Conservation (phyloP, 2,113 vertebrate species). For the Mobula hypostoma region DNA sequence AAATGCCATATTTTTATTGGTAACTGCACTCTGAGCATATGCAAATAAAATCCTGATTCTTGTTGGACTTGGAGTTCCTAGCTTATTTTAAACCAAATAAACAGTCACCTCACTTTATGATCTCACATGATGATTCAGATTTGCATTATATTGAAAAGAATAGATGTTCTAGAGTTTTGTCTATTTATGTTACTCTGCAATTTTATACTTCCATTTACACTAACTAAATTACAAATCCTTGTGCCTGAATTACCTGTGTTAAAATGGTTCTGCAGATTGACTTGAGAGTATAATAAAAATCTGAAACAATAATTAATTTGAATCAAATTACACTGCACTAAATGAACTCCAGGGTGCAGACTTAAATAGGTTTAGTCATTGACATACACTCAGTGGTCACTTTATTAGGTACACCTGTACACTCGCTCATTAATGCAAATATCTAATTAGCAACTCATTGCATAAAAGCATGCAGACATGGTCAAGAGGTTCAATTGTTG, state of each 20-base stretch:
- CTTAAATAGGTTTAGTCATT: not conserved
- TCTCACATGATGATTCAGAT: not conserved
- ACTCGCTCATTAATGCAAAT: too few species aligned
- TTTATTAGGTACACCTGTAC: too few species aligned
- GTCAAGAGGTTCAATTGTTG: too few species aligned
- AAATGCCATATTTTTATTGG: not conserved
- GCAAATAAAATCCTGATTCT: not conserved
- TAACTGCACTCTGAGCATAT: not conserved
- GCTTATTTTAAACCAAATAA: not conserved
- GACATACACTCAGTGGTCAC: not conserved
- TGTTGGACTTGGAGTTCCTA: not conserved
- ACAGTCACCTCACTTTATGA: not conserved
- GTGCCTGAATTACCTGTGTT: not conserved
- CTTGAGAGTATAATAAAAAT: not conserved
- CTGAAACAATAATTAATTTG: not conserved
- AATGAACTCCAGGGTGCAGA: not conserved
- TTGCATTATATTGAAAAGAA: not conserved
- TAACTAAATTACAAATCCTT: not conserved
- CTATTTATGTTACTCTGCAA: not conserved
- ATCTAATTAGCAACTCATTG: too few species aligned
- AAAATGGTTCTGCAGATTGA: not conserved
- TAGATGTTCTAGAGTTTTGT: not conserved
- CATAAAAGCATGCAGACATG: too few species aligned
- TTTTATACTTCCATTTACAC: not conserved
- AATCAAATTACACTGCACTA: not conserved